Base-by-base conservation (phyloP, 2,113 vertebrate genomes). In the Tursiops truncatus region DNA sequence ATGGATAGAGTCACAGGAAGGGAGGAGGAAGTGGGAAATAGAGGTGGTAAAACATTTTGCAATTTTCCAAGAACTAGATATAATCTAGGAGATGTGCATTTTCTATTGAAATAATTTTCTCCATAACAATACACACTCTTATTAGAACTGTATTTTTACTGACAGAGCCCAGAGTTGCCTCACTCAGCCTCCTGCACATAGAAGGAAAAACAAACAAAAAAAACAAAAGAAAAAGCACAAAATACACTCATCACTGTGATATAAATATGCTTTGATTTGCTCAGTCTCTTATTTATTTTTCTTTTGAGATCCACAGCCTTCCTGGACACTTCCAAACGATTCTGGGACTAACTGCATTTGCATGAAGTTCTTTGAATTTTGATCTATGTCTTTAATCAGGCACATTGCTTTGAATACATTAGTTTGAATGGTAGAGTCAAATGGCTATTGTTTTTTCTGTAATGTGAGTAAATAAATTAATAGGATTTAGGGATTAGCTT, bases 111-210 rank as follows among this genome's bases (percentile, higher is more conserved):
- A 95, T 92, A 67, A 84, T 53, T 96, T 97, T 25, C 56, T 63
- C 71, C 44, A 91, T 95, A 97, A 94, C 50, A 94, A 91, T 89
- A 23, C 62, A 76, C 41, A 82, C 41, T 85, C 84, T 97, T 97
- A 98, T 98, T 98, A 96, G 90, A 97, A 93, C 38, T 0, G 21
- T 97, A 98, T 97, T 98, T 98, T 97, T 97, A 87, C 95, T 97
- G 96, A 96, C 94, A 97, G 56, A 94, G 76, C 71, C 10, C 26
- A 89, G 60, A 94, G 56, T 83, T 96, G 88, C 90, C 96, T 97
- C 53, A 90, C 87, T 98, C 70, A 94, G 96, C 65, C 91, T 82
- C 11, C 76, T 85, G 25, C 31, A 63, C 28, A 31, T 33, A 77
- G 11, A 62, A n/a, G 20, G 14, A 44, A 7, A 7, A 36, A 47